Conservation (phyloP, 2,797 vertebrate species). For the Parauchenoglanis punctatus region DNA sequence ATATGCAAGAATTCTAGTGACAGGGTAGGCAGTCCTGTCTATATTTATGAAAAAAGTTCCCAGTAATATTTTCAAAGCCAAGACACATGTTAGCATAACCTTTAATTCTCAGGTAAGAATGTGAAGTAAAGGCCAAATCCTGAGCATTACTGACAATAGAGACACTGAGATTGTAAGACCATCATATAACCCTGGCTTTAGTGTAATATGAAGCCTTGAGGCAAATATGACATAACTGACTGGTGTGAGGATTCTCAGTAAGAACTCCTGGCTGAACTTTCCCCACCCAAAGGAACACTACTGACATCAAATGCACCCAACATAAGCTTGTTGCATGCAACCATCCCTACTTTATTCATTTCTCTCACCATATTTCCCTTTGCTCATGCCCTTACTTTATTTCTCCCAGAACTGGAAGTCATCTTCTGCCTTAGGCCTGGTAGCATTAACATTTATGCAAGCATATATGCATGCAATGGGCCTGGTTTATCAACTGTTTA, state of each 20-base stretch:
- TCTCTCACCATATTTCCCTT: not conserved
- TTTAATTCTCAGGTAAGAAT: not conserved
- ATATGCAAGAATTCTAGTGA: too few relatives aligned
- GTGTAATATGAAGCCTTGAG: constrained; percentile 16
- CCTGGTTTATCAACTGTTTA: too few relatives aligned
- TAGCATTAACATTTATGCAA: not conserved
- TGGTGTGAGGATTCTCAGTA: constrained; percentile 27
- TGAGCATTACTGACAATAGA: not conserved
- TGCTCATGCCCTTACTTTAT: not conserved
- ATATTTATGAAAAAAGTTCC: not conserved
- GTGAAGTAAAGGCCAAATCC: not conserved
- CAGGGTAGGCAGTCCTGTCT: too few relatives aligned
- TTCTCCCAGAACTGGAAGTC: constrained; percentile 27
- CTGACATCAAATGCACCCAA: constrained; percentile 29
- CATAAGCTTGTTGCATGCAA: constrained; percentile 28
- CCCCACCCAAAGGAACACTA: not conserved
- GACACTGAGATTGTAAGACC: not conserved
- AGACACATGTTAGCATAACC: not conserved
- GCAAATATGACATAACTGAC: constrained; percentile 22
- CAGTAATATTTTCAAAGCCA: not conserved
- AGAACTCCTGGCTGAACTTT: constrained; percentile 5
- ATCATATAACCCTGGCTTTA: not conserved
- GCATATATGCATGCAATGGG: not conserved
- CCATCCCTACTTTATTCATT: constrained; percentile 2
- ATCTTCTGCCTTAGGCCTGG: constrained; percentile 2